These are phyloP conservation scores for Zophobas morio DNA, from an alignment of 1,140 invertebrate genomes.

Conservation along the genomic window DNA sequence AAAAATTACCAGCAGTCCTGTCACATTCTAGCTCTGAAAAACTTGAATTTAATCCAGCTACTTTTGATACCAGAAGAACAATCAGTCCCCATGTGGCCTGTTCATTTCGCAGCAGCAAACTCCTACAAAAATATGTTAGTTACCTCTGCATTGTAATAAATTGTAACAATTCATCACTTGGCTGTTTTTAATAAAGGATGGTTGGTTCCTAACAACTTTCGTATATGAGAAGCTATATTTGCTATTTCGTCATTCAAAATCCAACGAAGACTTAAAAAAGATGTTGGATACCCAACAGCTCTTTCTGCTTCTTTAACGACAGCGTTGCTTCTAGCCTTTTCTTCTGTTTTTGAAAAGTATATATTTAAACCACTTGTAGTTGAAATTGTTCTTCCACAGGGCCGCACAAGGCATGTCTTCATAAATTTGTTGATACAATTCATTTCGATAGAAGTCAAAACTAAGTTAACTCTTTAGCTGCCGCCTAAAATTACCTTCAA, in stretches of 20 bases:
- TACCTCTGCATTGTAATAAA: no score
- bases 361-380: background rate
- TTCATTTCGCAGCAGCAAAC: constrained; percentile 57
- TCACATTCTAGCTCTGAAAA: constrained; percentile 86
- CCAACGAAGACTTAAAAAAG: constrained; percentile 92
- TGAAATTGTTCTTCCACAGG: background rate
- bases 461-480: background rate
- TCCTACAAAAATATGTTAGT: constrained; percentile 51
- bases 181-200: constrained; percentile 94
- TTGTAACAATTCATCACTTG: constrained; percentile 71
- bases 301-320: constrained; percentile 92
- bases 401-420: background rate
- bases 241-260: constrained; percentile 94
- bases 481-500: no score
- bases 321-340: constrained; percentile 15
- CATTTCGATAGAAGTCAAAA: background rate
- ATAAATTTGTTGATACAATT: background rate
- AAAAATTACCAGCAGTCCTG: constrained; percentile 77
- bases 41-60: constrained; percentile 82
- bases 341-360: background rate
- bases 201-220: constrained; percentile 93
- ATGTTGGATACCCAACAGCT: constrained; percentile 95
- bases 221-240: constrained; percentile 90
- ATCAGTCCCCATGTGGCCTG: constrained; percentile 86
- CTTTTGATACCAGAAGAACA: constrained; percentile 91